Conservation (phyloP, 2,113 vertebrate genomes). For the Pteruthius melanotis region DNA sequence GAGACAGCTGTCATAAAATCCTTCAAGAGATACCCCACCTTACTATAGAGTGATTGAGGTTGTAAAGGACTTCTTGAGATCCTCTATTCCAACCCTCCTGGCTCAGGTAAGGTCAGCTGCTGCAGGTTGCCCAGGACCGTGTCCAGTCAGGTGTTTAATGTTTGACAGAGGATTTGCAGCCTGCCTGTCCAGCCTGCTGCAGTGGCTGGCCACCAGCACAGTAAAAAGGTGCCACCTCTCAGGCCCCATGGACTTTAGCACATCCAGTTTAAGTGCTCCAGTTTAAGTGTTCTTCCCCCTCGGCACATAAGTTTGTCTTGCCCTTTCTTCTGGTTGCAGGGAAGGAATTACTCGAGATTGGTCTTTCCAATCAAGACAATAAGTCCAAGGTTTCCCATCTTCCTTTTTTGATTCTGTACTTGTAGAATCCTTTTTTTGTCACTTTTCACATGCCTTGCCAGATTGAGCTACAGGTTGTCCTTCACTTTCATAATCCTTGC, state of each 20-base stretch:
- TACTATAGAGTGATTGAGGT: background rate
- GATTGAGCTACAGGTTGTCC: background rate
- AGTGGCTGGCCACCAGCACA: background rate
- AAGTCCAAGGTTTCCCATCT: background rate
- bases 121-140: background rate
- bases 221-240: background rate
- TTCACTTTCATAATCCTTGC: background rate
- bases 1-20: background rate
- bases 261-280: background rate
- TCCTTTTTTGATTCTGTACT: background rate
- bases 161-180: background rate
- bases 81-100: background rate
- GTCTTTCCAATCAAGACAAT: background rate
- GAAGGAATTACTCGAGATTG: background rate
- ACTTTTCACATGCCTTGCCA: background rate
- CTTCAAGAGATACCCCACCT: background rate
- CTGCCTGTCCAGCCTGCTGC: background rate
- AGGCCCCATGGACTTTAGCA: rapidly evolving
- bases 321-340: background rate
- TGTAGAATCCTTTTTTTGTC: background rate
- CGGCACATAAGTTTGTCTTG: background rate
- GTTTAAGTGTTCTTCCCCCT: background rate
- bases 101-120: background rate
- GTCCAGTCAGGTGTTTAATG: background rate
- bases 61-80: background rate